A percentile compares a stretch with the other conserved stretches of the same genome.
phyloP scores from a whole-genome alignment of 2,797 vertebrate genomes.

The Selene dorsalis region DNA sequence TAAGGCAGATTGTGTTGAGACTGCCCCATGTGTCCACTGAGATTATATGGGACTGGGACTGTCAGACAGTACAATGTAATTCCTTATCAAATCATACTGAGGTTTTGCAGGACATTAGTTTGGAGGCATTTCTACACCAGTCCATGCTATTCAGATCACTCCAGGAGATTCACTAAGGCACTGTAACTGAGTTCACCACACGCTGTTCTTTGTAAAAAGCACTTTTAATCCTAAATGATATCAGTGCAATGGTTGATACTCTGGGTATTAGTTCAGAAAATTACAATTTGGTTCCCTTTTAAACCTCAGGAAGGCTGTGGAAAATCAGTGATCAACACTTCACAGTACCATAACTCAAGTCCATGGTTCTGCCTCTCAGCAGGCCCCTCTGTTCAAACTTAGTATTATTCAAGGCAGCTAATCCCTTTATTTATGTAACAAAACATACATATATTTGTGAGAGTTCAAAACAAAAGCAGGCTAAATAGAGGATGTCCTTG shows the following conservation, averaged over 20 bases:
- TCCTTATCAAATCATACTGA: slow-evolving; percentile 28
- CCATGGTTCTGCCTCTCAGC: slow-evolving; percentile 12
- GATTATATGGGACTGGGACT: slow-evolving; percentile 21
- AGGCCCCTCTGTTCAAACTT: slow-evolving; percentile 11
- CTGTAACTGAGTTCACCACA: neutral
- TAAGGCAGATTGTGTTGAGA: slow-evolving; percentile 45
- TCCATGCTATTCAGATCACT: slow-evolving; percentile 16
- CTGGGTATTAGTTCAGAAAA: slow-evolving; percentile 13
- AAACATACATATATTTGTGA: slow-evolving; percentile 26
- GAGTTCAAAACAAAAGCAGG: slow-evolving; percentile 24
- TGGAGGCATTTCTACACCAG: neutral
- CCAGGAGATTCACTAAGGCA: slow-evolving; percentile 14
- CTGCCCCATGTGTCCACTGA: slow-evolving; percentile 4
- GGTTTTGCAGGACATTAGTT: slow-evolving; percentile 30
- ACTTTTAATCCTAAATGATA: neutral
- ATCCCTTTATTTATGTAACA: slow-evolving; percentile 23
- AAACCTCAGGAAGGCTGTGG: slow-evolving; percentile 1
- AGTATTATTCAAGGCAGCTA: slow-evolving; percentile 41
- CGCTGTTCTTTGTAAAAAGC: neutral
- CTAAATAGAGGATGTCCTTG: neutral
- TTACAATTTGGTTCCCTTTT: slow-evolving; percentile 1
- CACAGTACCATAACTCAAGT: slow-evolving; percentile 19
- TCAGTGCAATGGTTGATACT: slow-evolving; percentile 1
- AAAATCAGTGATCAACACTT: slow-evolving; percentile 39
- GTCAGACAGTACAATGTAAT: slow-evolving; percentile 11